phyloP scores from a whole-genome alignment of 1,140 invertebrate species.

The Nebria ingens region DNA sequence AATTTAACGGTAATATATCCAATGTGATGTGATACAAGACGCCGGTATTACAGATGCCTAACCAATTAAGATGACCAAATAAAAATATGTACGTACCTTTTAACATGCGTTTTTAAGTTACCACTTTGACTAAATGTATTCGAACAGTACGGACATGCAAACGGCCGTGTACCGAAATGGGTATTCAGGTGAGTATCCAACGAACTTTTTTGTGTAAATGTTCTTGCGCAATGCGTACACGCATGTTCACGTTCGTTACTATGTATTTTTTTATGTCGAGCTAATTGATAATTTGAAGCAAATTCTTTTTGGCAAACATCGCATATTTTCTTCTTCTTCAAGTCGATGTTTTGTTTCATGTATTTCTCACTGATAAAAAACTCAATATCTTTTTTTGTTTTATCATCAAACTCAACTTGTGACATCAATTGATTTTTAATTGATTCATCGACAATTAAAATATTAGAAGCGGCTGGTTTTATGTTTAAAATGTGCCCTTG shows the following conservation, averaged over 20 bases:
- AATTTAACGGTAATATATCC: too few relatives aligned
- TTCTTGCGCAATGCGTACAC: slow-evolving; percentile 43
- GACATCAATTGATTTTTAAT: not conserved
- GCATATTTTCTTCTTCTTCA: slow-evolving; percentile 15
- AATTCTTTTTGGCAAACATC: slow-evolving; percentile 28
- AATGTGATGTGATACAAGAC: too few relatives aligned
- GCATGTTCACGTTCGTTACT: slow-evolving; percentile 22
- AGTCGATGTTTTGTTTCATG: not conserved
- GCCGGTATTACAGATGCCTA: too few relatives aligned
- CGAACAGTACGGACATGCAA: slow-evolving; percentile 43
- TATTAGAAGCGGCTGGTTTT: not conserved
- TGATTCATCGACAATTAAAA: not conserved
- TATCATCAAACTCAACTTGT: slow-evolving; percentile 1
- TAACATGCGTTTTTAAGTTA: slow-evolving; percentile 27
- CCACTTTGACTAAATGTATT: slow-evolving; percentile 31
- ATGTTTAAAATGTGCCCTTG: not conserved
- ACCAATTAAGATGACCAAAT: too few relatives aligned
- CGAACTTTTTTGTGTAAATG: slow-evolving; percentile 40
- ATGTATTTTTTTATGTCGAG: slow-evolving; percentile 26
- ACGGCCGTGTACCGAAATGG: slow-evolving; percentile 58
- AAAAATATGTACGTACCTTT: slow-evolving; percentile 22
- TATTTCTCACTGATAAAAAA: not conserved
- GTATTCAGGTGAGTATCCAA: slow-evolving; percentile 62
- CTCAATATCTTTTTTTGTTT: not conserved
- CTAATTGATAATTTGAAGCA: slow-evolving; percentile 25